Base-by-base conservation (phyloP, 2,113 vertebrate genomes). In the Spermophilus dauricus region DNA sequence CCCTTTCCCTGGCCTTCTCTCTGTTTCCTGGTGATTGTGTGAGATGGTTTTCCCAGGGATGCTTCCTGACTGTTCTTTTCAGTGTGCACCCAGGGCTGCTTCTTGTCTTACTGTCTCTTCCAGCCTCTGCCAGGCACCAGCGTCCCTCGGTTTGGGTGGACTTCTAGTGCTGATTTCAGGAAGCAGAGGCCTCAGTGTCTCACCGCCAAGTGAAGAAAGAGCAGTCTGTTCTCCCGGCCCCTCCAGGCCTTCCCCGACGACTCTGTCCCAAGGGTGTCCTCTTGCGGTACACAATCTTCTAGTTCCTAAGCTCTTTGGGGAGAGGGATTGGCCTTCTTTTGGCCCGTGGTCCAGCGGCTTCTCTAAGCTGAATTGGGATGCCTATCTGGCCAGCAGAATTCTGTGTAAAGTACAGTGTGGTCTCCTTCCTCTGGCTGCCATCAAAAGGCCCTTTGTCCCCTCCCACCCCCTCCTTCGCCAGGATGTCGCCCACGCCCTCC, bases 361-460 rank as follows among this genome's bases (percentile, higher is more conserved):
- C 88, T 69, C 75, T 20, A 37, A 77, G 86, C 77, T 45, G n/a
- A 61, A 56, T 65, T 12, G 56, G 48, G 78, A 63, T 1, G 0
- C 65, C 48, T 30, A 51, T 69, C 51, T 67, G n/a, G 84, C 86
- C 48, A 39, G 45, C 81, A 91, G 95, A 61, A n/a, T 45, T 96
- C 78, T n/a, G 76, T 61, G 63, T 81, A 53, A 17, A 32, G 56
- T 39, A 9, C 93, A 86, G 94, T 42, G 75, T 75, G 32, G 92
- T 87, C 75, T 95, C 34, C n/a, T 56, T 86, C 78, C 86, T 67
- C 92, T 67, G 72, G 86, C 84, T 0, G 2, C 86, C 72, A 67
- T 96, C 88, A 92, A 93, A 95, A 96, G 90, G 76, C 18, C 42
- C 84, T 94, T 97, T 95, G 95, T 97, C 76, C 61, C 67, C 53